A percentile compares a stretch with the other conserved stretches of the same genome.
Evolutionary conservation across 2,797 vertebrate species (phyloP).

Genomic region (Fistularia tabacaria): DNA sequence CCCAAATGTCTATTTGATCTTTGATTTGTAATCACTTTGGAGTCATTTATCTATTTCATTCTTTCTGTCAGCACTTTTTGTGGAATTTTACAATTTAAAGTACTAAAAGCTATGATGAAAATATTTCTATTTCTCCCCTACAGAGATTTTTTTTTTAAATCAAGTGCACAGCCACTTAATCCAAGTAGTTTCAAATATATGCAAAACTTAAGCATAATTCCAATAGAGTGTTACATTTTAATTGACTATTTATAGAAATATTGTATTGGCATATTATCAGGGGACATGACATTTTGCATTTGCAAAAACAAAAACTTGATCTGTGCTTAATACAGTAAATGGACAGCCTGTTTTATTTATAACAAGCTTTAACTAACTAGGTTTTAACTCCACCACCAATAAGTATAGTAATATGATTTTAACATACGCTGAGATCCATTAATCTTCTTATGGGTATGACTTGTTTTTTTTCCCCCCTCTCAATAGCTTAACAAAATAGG

Average conservation of each 20-base stretch:
- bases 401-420: conserved; percentile 63
- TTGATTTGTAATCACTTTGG: conserved; percentile 44
- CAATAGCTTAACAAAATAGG: conserved; percentile 71
- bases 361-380: conserved; percentile 70
- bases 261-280: not conserved
- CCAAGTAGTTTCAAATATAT: conserved; percentile 29
- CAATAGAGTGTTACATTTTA: not conserved
- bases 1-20: conserved; percentile 15
- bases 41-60: conserved; percentile 65
- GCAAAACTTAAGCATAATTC: conserved; percentile 7
- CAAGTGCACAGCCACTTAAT: conserved; percentile 6
- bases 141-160: conserved; percentile 81
- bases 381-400: conserved; percentile 67
- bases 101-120: conserved; percentile 73
- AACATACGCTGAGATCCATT: conserved; percentile 74
- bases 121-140: conserved; percentile 76
- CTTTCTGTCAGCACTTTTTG: conserved; percentile 44
- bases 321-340: conserved; percentile 13
- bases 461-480: conserved; percentile 39
- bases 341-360: conserved; percentile 23
- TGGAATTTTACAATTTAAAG: conserved; percentile 70
- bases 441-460: conserved; percentile 73
- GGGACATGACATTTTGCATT: not conserved
- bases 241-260: not conserved
- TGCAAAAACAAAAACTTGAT: conserved; percentile 5